Evolutionary conservation across 1,140 invertebrate genomes (phyloP).

Genomic region (Laupala kohalensis): DNA sequence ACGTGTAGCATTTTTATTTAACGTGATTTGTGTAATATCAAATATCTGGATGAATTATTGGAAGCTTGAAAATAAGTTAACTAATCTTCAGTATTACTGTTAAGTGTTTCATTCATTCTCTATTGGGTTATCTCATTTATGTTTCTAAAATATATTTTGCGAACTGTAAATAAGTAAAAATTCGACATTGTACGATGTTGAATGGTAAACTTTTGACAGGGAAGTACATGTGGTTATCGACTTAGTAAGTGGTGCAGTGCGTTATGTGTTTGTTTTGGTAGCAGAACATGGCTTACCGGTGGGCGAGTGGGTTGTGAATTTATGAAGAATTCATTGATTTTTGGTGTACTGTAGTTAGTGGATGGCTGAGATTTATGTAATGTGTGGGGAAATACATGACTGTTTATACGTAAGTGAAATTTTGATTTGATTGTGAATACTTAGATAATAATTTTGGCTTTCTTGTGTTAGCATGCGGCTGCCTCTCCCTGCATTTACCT

Average conservation of each 20-base stretch:
- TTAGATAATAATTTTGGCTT: background rate
- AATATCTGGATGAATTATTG: too few relatives aligned
- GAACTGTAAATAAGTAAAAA: too few relatives aligned
- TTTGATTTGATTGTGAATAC: background rate
- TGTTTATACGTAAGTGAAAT: background rate
- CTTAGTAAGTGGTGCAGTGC: background rate
- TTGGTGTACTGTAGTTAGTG: background rate
- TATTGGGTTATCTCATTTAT: too few relatives aligned
- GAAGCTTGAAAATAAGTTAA: too few relatives aligned
- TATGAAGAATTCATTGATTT: background rate
- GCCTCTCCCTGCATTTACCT: background rate
- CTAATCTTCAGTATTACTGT: too few relatives aligned
- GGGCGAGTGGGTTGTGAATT: background rate
- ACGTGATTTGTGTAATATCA: too few relatives aligned
- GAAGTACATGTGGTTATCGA: background rate
- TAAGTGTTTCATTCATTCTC: too few relatives aligned
- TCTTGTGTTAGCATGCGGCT: background rate
- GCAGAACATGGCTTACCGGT: background rate
- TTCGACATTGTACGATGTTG: too few relatives aligned
- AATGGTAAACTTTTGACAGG: background rate
- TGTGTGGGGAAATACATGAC: background rate
- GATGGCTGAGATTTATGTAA: background rate
- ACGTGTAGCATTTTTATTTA: background rate
- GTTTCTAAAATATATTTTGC: too few relatives aligned
- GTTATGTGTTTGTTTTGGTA: background rate